These are phyloP conservation scores for Drosophila fungiperda DNA, from an alignment of 2,888 invertebrate species.

Conservation along the genomic window DNA sequence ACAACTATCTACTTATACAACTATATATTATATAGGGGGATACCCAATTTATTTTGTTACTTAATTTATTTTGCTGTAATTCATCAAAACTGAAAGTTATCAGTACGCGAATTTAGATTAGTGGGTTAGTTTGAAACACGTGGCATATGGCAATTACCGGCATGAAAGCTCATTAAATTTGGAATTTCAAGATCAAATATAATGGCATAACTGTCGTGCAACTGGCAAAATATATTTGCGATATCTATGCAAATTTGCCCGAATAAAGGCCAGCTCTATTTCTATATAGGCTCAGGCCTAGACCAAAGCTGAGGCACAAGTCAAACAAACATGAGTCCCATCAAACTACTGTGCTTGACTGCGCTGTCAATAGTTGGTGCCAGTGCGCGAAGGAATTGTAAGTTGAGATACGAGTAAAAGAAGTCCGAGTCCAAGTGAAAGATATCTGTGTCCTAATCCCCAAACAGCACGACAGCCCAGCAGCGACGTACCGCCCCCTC, in stretches of 20 bases:
- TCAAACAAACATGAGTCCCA: slow-evolving; percentile 44
- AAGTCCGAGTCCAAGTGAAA: not conserved
- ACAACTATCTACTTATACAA: not conserved
- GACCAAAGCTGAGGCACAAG: slow-evolving; percentile 34
- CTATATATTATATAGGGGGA: not conserved
- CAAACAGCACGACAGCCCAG: slow-evolving; percentile 52
- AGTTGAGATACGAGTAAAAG: slow-evolving; percentile 14
- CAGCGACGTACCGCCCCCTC: slow-evolving; percentile 35
- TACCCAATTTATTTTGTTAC: not conserved
- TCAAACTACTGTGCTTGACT: slow-evolving; percentile 32
- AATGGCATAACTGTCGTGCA: slow-evolving; percentile 63
- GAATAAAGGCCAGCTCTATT: slow-evolving; percentile 33
- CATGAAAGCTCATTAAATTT: slow-evolving; percentile 53
- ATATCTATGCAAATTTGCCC: slow-evolving; percentile 65
- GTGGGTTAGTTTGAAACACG: slow-evolving; percentile 22
- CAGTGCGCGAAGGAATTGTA: slow-evolving; percentile 53
- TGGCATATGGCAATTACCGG: slow-evolving; percentile 54
- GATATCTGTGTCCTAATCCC: too few relatives aligned
- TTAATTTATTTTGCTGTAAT: not conserved
- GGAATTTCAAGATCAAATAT: slow-evolving; percentile 73
- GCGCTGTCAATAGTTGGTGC: slow-evolving; percentile 20
- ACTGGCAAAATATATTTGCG: slow-evolving; percentile 21
- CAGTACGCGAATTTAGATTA: slow-evolving; percentile 5
- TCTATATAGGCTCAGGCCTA: slow-evolving; percentile 34
- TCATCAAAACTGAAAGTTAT: slow-evolving; percentile 4